Base-by-base conservation (phyloP, 2,888 invertebrate genomes). In the Amiota communis region DNA sequence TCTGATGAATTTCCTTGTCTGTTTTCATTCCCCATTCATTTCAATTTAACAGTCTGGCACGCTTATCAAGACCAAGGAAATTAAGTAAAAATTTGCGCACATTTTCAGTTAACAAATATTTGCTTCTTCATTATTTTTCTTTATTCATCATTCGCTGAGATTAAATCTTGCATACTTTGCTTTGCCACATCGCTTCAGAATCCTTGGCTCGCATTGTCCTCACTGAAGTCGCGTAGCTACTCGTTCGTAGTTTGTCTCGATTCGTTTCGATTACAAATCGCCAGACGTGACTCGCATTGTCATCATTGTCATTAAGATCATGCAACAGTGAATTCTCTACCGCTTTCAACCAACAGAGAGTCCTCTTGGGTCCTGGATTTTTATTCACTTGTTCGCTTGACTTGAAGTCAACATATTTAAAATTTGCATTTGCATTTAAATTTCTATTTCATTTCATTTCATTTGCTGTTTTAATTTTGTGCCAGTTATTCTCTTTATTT, bases 261-360 rank as follows among this genome's bases (percentile, higher is more conserved):
- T 82, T 82, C 85, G 81, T 80, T 84, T 84, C 85, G 83, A 82
- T 82, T 82, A 84, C 82, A 83, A 82, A 84, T 84, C 81, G 83
- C 71, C 74, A 76, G 76, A 82, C 82, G 85, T 82, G 82, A 84
- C 85, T 81, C 76, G 81, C 80, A 83, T 82, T 15, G 67, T 72
- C 48, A 48, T 46, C 65, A 63, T 46, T n/a, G 63, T 63, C 23
- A 23, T 46, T 23, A 23, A 15, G 36, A 36, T 36, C 46, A 46
- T 63, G 63, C 63, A 63, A 15, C 63, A 53, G 63, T 63, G 36
- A 36, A 36, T 36, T 6, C 63, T n/a, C 13, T 46, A 46, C 46
- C 36, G 6, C 36, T 4, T 36, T 6, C 36, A 36, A 4, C 36
- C 36, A 4, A 4, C 36, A 36, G 36, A 6, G 6, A 36, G 36